A percentile compares a stretch with the other conserved stretches of the same genome.
Conservation (phyloP, 2,888 invertebrate species). For the Oscheius sp. region DNA sequence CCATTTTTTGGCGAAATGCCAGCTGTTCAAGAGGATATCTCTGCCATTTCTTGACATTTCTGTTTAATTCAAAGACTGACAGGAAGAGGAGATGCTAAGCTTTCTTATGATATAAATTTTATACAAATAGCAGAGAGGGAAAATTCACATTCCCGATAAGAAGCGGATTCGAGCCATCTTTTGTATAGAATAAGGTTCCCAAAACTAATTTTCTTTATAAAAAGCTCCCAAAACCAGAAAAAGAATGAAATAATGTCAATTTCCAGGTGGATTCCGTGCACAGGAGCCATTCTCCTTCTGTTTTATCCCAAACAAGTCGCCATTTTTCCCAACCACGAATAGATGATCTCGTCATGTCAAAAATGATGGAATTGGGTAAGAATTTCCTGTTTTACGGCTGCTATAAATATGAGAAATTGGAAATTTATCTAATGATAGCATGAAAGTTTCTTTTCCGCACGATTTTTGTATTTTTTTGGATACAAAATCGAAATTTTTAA, state of each 20-base stretch:
- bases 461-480: neutral
- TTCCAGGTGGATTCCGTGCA: slow-evolving; percentile 17
- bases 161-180: neutral
- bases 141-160: neutral
- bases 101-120: too few species aligned
- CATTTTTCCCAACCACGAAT: slow-evolving; percentile 41
- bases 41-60: too few species aligned
- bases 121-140: neutral
- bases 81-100: too few species aligned
- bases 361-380: slow-evolving; percentile 49
- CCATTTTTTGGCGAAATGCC: too few species aligned
- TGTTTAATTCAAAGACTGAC: too few species aligned
- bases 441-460: neutral
- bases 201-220: too few species aligned
- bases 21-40: too few species aligned
- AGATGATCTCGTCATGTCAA: slow-evolving; percentile 39
- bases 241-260: neutral
- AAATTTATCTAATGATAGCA: neutral
- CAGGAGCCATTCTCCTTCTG: slow-evolving; percentile 22
- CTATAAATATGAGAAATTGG: neutral
- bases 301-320: slow-evolving; percentile 23
- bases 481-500: too few species aligned
- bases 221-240: neutral
- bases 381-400: neutral
- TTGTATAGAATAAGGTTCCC: too few species aligned